These are phyloP conservation scores for Penaeus vannamei DNA, from an alignment of 1,140 invertebrate species.

Conservation along the genomic window DNA sequence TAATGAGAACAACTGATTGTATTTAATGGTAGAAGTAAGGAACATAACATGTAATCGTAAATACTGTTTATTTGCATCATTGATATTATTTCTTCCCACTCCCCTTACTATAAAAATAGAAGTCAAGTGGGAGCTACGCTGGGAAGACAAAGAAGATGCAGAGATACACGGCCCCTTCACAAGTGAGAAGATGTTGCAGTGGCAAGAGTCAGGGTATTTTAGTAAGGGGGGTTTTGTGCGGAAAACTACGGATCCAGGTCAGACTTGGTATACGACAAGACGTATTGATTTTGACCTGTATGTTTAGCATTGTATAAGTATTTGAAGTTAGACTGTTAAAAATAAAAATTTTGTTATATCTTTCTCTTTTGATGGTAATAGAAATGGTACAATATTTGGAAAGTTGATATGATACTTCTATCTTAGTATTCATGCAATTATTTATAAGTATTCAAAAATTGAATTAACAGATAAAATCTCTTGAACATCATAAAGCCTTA, in stretches of 20 bases:
- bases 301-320: slow-evolving; percentile 71
- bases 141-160: slow-evolving; percentile 83
- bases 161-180: slow-evolving; percentile 88
- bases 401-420: no score
- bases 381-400: no score
- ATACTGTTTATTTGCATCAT: not conserved
- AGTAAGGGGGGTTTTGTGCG: slow-evolving; percentile 87
- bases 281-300: slow-evolving; percentile 96
- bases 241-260: slow-evolving; percentile 79
- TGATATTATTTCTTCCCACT: not conserved
- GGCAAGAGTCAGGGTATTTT: slow-evolving; percentile 89
- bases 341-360: no score
- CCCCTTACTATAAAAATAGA: slow-evolving; percentile 69
- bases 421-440: no score
- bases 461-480: no score
- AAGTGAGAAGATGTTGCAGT: slow-evolving; percentile 89
- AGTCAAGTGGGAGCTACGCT: slow-evolving; percentile 93
- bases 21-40: not conserved
- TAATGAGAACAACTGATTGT: not conserved
- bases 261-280: slow-evolving; percentile 85
- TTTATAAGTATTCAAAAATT: no score
- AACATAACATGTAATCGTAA: not conserved
- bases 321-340: no score
- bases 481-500: no score
- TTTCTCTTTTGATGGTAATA: no score